Percentiles rank a stretch among this genome's conserved stretches.
These are phyloP conservation scores for Synaphobranchus kaupii DNA, from an alignment of 2,797 vertebrate species.

Conservation along the genomic window DNA sequence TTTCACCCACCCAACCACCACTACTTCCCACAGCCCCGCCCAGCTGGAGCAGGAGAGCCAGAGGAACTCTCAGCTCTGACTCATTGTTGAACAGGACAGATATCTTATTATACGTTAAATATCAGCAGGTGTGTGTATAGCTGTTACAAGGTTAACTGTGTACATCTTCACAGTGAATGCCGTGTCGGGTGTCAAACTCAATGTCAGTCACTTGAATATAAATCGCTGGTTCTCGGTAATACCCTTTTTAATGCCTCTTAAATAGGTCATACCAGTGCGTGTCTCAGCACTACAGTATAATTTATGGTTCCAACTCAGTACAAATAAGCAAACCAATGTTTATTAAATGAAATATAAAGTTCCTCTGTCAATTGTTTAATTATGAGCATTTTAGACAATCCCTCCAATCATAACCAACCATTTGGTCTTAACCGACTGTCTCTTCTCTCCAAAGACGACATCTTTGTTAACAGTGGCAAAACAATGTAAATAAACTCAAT, in stretches of 20 bases:
- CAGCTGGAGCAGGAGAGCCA: background rate
- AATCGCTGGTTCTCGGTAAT: background rate
- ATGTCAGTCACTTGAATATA: background rate
- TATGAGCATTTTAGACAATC: background rate
- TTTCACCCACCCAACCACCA: background rate
- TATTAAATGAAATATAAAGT: background rate
- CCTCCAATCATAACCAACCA: background rate
- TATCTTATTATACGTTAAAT: background rate
- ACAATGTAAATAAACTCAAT: slow-evolving; percentile 31
- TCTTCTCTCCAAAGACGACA: background rate
- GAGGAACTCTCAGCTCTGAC: slow-evolving; percentile 21
- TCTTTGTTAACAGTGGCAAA: slow-evolving; percentile 16
- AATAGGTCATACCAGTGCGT: background rate
- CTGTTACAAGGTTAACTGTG: background rate
- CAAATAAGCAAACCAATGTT: slow-evolving; percentile 17
- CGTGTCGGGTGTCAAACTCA: background rate
- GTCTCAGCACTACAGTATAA: background rate
- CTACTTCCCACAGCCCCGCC: background rate
- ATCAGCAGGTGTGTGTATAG: background rate
- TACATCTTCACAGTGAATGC: background rate
- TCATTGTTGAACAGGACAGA: background rate
- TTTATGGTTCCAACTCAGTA: slow-evolving; percentile 10
- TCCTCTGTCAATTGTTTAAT: background rate
- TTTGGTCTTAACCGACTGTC: background rate
- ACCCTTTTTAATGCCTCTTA: background rate